Evolutionary conservation across 2,888 invertebrate species (phyloP).

Genomic region (Melangyna quadrimaculata): DNA sequence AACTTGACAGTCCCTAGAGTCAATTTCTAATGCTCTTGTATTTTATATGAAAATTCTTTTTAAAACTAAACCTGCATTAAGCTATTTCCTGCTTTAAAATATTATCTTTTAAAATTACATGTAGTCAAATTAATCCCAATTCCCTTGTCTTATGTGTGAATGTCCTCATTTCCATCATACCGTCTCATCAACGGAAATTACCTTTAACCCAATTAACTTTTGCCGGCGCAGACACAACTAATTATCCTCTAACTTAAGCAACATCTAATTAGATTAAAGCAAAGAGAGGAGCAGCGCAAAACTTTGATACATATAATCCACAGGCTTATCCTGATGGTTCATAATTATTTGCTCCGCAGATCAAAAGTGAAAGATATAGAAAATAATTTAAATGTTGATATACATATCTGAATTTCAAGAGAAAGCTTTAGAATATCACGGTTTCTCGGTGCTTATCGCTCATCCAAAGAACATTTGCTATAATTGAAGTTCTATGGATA

Average conservation of each 20-base stretch:
- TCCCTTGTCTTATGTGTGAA: not conserved
- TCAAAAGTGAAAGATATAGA: not conserved
- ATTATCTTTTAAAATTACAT: not conserved
- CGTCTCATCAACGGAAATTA: not conserved
- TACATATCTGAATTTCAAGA: not conserved
- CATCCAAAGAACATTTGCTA: not conserved
- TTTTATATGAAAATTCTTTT: too few species aligned
- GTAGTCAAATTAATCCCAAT: not conserved
- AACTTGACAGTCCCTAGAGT: too few species aligned
- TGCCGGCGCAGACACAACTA: not conserved
- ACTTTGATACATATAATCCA: not conserved
- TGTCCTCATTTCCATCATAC: not conserved
- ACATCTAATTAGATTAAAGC: not conserved
- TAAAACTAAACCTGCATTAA: not conserved
- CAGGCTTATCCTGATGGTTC: not conserved
- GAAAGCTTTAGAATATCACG: not conserved
- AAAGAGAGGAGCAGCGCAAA: not conserved
- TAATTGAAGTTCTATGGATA: not conserved
- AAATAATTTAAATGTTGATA: not conserved
- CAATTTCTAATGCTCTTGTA: too few species aligned
- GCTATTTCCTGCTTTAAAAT: not conserved
- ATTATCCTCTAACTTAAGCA: not conserved
- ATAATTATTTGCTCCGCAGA: not conserved
- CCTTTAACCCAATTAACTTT: slow-evolving; percentile 30
- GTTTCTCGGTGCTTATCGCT: rapidly evolving